These are phyloP conservation scores for Sesamia nonagrioides DNA, from an alignment of 1,140 invertebrate genomes.

Conservation along the genomic window DNA sequence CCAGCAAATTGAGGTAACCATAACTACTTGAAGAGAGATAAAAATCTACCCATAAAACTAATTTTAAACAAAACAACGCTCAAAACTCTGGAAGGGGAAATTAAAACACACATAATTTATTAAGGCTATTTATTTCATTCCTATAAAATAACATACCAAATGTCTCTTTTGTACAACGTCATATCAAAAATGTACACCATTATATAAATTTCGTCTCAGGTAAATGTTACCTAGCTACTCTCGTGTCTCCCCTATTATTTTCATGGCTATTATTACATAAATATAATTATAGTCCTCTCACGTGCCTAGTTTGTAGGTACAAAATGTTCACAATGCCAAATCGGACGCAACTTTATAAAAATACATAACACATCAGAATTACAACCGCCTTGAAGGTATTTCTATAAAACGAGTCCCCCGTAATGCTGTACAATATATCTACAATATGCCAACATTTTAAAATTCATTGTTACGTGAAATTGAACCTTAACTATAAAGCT, in stretches of 20 bases:
- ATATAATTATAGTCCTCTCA: conserved; percentile 82
- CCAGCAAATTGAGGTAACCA: no score
- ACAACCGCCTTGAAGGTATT: conserved; percentile 45
- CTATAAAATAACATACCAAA: conserved; percentile 89
- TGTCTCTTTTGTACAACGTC: conserved; percentile 88
- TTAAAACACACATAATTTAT: conserved; percentile 66
- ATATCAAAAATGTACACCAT: conserved; percentile 88
- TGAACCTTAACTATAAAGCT: conserved; percentile 46
- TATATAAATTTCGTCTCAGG: conserved; percentile 87
- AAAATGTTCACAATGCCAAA: conserved; percentile 57
- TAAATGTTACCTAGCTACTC: conserved; percentile 86
- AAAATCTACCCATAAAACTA: no score
- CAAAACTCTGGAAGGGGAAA: conserved; percentile 24
- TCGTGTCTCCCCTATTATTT: conserved; percentile 66
- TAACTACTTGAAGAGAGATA: no score
- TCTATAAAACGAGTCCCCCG: conserved; percentile 39
- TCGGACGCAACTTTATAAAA: conserved; percentile 49
- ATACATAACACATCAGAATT: conserved; percentile 39
- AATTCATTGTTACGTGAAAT: conserved; percentile 66
- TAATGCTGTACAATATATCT: conserved; percentile 80
- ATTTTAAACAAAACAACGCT: no score
- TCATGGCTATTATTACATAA: conserved; percentile 73
- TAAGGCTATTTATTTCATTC: conserved; percentile 87
- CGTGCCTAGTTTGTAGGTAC: conserved; percentile 74
- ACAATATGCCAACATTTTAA: conserved; percentile 70